Evolutionary conservation across 2,113 vertebrate genomes (phyloP), one percentile per base, ranked within the genome.

Genomic region (Oceanites oceanicus): DNA sequence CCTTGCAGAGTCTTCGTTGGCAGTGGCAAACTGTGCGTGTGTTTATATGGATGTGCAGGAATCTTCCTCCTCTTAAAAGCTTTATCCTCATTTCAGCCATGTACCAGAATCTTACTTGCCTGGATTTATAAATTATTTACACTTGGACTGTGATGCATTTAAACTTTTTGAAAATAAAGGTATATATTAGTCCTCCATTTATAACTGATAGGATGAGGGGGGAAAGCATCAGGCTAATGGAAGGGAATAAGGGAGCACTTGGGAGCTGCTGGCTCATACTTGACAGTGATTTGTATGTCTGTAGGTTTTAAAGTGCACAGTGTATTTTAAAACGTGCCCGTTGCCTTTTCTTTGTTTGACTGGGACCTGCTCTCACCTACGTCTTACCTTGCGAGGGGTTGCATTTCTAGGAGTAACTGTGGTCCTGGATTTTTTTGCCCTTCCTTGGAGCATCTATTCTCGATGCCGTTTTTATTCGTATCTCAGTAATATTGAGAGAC

Each of bases 271-370:
- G 97, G 66, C 94, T 98, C 86, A 18, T 61, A 13, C 92, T 79
- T 97, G 97, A 96, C 97, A 97, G 92, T 97, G 97, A 97, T 98
- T 96, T 98, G 96, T 97, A 29, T 79, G 91, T 91, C 96, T 96
- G 63, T 3, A 53, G 96, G 84, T 96, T 98, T 94, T 95, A 94
- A 95, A 95, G 91, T n/a, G 95, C 78, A 61, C 40, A 1, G 27
- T 15, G 49, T 63, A 8, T 80, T 96, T 79, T 63, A 42, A 81
- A 86, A 77, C 7, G 61, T 85, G 42, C 82, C 84, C 7, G 11
- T 85, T 93, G 87, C 80, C 26, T 94, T 96, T 79, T 29, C 77
- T 92, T 96, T 89, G 67, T 92, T 55, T 86, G 91, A 2, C 49
- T 92, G 45, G 44, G 36, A 72, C 72, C 53, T 78, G 0, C 29